Base-by-base conservation (phyloP, 1,140 invertebrate genomes). In the Pachyrhynchus sulphureomaculatus region DNA sequence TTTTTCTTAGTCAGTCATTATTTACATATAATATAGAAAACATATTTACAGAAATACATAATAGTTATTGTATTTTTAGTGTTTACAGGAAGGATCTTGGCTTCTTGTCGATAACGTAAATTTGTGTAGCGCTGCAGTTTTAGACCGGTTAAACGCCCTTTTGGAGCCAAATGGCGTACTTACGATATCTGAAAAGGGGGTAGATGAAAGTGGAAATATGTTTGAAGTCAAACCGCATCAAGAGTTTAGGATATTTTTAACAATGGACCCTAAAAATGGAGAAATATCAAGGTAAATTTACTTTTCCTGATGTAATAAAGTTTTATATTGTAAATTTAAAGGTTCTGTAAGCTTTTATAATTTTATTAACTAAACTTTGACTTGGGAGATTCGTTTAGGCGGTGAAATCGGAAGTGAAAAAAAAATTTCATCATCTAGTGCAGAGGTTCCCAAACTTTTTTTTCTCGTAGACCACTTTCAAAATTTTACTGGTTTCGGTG, bases 71-170 rank as follows among this genome's bases (percentile, higher is more conserved):
- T 63, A 26, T 63, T 77, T 76, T 42, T 64, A 86, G 83, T 92
- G 92, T 67, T 77, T 97, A 52, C 79, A 84, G 67, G 82, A 90
- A 68, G 96, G 96, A 5, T 82, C 88, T 32, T 98, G 96, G 96
- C 76, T 99, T 5, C 79, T 98, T 8, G 82, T 99, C 34, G 96
- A 99, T 77, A 95, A 99, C 78, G 96, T 96, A 0, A 99, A 99
- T 80, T 85, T 98, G 20, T 99, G 96, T 76, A 95, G 93, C 67
- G 85, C 96, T 1, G 96, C 97, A 26, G 94, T 99, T 9, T 79
- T 99, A 64, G 98, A 99, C 79, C 84, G 98, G 66, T 80, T 99
- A 4, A 99, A 99, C 82, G 90, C 90, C 13, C 80, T 99, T 1
- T 81, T 99, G 64, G 98, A 99, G 80, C 92, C 93, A 0, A 88